These are phyloP conservation scores for Erethizon dorsatum DNA, from an alignment of 2,797 vertebrate genomes.

Conservation along the genomic window DNA sequence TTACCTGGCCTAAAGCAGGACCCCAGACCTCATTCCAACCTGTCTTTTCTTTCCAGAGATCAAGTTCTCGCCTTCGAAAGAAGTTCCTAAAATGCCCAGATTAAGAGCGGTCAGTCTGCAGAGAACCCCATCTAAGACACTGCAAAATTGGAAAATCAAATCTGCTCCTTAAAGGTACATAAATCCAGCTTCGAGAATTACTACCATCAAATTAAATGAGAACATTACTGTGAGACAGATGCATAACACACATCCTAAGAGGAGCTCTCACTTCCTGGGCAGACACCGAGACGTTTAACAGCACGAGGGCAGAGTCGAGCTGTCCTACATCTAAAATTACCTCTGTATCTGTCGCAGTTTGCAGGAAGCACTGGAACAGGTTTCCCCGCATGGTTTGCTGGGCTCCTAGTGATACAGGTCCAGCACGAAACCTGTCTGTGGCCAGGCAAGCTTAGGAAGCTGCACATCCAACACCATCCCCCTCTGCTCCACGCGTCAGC, in stretches of 20 bases:
- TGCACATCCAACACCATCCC: no score
- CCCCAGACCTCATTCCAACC: not conserved
- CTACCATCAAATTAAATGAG: slow-evolving; percentile 18
- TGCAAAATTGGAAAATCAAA: not conserved
- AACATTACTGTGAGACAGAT: not conserved
- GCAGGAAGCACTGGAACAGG: not conserved
- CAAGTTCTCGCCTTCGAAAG: slow-evolving; percentile 35
- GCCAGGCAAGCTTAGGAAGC: not conserved
- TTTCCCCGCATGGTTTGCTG: not conserved
- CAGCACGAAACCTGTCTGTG: not conserved
- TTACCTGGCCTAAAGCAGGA: slow-evolving; percentile 22
- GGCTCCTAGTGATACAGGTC: not conserved
- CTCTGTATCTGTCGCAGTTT: not conserved
- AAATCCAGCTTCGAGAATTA: slow-evolving; percentile 45
- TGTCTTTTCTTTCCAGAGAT: slow-evolving; percentile 7
- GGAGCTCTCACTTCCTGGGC: not conserved
- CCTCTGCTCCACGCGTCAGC: not conserved
- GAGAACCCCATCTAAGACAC: not conserved
- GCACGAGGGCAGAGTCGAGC: not conserved
- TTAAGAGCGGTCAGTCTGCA: not conserved
- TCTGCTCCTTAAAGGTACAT: slow-evolving; percentile 44
- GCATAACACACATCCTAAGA: not conserved
- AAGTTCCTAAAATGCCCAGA: not conserved
- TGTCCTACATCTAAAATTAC: slow-evolving; percentile 58
- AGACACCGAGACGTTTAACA: slow-evolving; percentile 49